phyloP scores from a whole-genome alignment of 64 coral and sea anemone genomes.

The Porites australiensis region DNA sequence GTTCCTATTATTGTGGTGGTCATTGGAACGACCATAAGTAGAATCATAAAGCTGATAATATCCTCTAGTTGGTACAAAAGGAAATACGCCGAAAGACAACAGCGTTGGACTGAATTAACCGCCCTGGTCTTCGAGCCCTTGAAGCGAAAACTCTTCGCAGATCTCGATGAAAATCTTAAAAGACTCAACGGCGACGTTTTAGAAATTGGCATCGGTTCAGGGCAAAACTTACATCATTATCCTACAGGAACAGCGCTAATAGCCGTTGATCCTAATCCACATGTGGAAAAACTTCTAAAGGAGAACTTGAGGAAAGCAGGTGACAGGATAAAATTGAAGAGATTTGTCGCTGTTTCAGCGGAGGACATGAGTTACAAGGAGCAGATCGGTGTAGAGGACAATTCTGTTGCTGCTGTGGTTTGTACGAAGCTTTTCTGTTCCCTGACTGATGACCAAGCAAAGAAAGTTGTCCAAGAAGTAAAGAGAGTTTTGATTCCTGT shows the following conservation, averaged over 20 bases:
- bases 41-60: neutral
- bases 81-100: neutral
- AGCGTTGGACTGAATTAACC: neutral
- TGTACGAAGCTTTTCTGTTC: conserved; percentile 35
- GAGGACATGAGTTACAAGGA: conserved; percentile 45
- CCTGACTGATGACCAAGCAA: conserved; percentile 3
- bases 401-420: conserved; percentile 53
- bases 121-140: neutral
- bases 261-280: conserved; percentile 25
- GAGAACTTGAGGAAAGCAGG: neutral
- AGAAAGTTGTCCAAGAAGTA: conserved; percentile 33
- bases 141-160: conserved; percentile 39
- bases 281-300: conserved; percentile 7
- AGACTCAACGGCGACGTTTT: conserved; percentile 39
- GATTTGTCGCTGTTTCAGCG: conserved; percentile 4
- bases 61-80: conserved; percentile 37
- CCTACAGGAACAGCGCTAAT: conserved; percentile 58
- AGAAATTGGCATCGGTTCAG: conserved; percentile 59
- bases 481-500: conserved; percentile 71
- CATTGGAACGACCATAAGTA: neutral
- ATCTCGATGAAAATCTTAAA: conserved; percentile 2
- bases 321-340: conserved; percentile 23
- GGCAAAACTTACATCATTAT: conserved; percentile 48
- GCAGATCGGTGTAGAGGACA: neutral
- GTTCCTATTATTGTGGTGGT: neutral